Base-by-base conservation (phyloP, 1,140 invertebrate species). In the Cheumatopsyche charites region DNA sequence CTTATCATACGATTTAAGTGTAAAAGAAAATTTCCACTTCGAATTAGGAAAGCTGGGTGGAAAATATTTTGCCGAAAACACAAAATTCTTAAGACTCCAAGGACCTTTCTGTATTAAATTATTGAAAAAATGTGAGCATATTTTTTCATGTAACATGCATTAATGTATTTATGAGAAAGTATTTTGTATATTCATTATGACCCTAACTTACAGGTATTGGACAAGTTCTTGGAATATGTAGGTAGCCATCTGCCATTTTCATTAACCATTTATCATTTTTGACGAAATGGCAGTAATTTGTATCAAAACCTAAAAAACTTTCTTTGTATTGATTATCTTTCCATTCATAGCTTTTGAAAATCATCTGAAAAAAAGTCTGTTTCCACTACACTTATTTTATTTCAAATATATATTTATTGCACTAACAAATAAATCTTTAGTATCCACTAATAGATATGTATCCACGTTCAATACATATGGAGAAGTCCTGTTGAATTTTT, bases 291-390 rank as follows among this genome's bases (percentile, higher is more conserved):
- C 63, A 66, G 1, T 47, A 1, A n/a, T 23, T 26, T 12, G 25
- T 43, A 11, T 66, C 42, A 47, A 47, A 66, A 11, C 23, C 6
- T 3, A 66, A 45, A 26, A 66, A 21, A 21, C 63, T 66, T 45
- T 66, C 42, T 25, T 66, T 66, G 21, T 47, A 66, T 47, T 66
- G 63, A 25, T 66, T 66, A 45, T 47, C 23, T 15, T 66, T 66
- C 63, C 63, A 66, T 42, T 66, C 63, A 43, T 47, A 66, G 5
- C 36, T 45, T 47, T 66, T 66, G 11, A 66, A 66, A 11, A 1
- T 11, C 6, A 66, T 21, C 63, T 58, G 23, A 3, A 25, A 26
- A 4, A 17, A 12, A 26, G 29, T n/a, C 1, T n/a, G n/a, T 1
- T 12, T 1, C 29, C 29, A 36, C n/a, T n/a, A n/a, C n/a, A n/a